These are phyloP conservation scores for Hypselothyrea guttata DNA, from an alignment of 2,888 invertebrate genomes.

Conservation along the genomic window DNA sequence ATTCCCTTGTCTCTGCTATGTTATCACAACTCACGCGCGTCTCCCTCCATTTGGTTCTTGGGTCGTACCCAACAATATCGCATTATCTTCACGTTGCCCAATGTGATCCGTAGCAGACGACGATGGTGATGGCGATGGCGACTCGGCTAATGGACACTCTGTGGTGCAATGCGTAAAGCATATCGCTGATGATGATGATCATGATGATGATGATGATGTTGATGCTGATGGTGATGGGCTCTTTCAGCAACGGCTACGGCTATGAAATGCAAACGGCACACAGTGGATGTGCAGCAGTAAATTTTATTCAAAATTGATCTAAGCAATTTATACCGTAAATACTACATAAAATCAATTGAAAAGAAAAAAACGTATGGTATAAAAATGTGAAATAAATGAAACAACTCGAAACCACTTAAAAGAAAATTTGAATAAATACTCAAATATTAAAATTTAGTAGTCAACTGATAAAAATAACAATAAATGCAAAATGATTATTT, in stretches of 20 bases:
- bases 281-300: no score
- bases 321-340: no score
- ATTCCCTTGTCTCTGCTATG: constrained; percentile 75
- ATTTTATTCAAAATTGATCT: no score
- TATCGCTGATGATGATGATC: constrained; percentile 60
- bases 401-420: no score
- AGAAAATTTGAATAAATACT: no score
- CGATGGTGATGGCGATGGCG: constrained; percentile 32
- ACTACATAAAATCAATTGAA: no score
- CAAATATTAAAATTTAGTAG: no score
- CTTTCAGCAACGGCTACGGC: constrained; percentile 39
- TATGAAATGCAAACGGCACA: constrained; percentile 52
- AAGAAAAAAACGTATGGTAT: no score
- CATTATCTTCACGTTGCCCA: constrained; percentile 65
- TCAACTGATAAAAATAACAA: no score
- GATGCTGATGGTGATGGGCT: constrained; percentile 57
- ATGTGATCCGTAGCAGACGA: constrained; percentile 29
- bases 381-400: no score
- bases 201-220: constrained; percentile 46
- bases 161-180: constrained; percentile 54
- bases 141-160: constrained; percentile 71
- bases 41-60: constrained; percentile 71
- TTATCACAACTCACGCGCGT: constrained; percentile 76
- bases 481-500: no score
- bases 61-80: constrained; percentile 63